Percentiles rank a stretch among this genome's conserved stretches.
Conservation (phyloP, 1,140 invertebrate species). For the Lethocerus indicus region DNA sequence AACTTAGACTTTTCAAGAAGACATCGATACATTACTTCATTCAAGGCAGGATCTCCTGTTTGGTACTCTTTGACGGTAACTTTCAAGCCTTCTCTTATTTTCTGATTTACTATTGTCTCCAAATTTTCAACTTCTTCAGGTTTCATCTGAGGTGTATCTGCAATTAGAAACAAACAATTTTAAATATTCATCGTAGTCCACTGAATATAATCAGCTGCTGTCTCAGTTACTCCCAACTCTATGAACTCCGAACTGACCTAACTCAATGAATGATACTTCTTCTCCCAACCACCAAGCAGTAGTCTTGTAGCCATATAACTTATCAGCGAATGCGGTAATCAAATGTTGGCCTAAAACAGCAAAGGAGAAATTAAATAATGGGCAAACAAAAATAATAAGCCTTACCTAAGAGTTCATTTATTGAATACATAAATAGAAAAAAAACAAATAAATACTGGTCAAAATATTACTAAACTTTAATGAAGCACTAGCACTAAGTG, state of each 20-base stretch:
- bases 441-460: no score
- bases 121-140: slow-evolving; percentile 30
- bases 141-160: slow-evolving; percentile 28
- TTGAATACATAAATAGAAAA: no score
- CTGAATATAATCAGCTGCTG: neutral
- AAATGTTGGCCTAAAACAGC: slow-evolving; percentile 53
- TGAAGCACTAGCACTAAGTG: no score
- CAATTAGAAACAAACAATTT: slow-evolving; percentile 13
- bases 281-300: slow-evolving; percentile 66
- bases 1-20: neutral
- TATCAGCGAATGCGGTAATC: slow-evolving; percentile 57
- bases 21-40: slow-evolving; percentile 26
- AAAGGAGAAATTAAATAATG: slow-evolving; percentile 3
- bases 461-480: neutral
- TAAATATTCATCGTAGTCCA: neutral
- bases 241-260: slow-evolving; percentile 22
- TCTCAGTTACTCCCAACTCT: neutral
- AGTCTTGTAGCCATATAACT: slow-evolving; percentile 44
- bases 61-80: slow-evolving; percentile 45
- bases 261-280: slow-evolving; percentile 43
- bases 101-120: slow-evolving; percentile 45
- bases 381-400: neutral
- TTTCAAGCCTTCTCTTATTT: slow-evolving; percentile 38
- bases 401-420: no score
- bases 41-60: slow-evolving; percentile 35